Percentiles rank a stretch among this genome's conserved stretches.
Evolutionary conservation across 2,797 vertebrate species (phyloP).

Genomic region (Ambastaia sidthimunki): DNA sequence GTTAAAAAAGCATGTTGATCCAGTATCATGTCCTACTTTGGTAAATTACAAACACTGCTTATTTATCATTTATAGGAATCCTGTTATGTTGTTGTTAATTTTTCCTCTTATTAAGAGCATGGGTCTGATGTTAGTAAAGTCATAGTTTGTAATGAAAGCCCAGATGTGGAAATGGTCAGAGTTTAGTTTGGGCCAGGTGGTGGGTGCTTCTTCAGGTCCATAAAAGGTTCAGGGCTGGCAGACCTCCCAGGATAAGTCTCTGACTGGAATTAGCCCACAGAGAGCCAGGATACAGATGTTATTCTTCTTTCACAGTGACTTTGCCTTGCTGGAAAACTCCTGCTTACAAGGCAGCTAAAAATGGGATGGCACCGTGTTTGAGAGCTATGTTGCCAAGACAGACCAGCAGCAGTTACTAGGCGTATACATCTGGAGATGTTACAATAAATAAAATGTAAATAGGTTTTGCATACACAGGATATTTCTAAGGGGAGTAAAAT

Average conservation of each 20-base stretch:
- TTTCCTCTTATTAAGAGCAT: not conserved
- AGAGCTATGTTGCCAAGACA: constrained; percentile 2
- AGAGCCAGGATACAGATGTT: constrained; percentile 40
- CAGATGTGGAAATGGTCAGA: constrained; percentile 67
- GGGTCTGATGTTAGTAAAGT: not conserved
- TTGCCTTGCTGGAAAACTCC: constrained; percentile 23
- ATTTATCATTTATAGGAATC: not conserved
- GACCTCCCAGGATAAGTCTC: constrained; percentile 18
- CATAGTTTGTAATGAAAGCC: constrained; percentile 22
- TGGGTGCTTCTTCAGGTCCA: constrained; percentile 4
- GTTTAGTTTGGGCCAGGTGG: constrained; percentile 1
- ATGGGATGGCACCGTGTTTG: constrained; percentile 9
- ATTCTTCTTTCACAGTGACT: constrained; percentile 10
- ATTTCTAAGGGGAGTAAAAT: not conserved
- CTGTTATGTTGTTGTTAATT: not conserved
- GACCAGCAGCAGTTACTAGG: not conserved
- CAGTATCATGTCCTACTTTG: not conserved
- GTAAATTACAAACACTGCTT: not conserved
- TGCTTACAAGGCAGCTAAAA: constrained; percentile 19
- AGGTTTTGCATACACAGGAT: too few relatives aligned
- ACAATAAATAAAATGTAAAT: too few relatives aligned
- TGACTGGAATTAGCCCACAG: constrained; percentile 9
- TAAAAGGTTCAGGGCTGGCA: constrained; percentile 35
- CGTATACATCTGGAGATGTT: too few relatives aligned
- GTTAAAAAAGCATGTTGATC: not conserved